phyloP scores from a whole-genome alignment of 2,797 vertebrate species.

The Rhinoraja longicauda region DNA sequence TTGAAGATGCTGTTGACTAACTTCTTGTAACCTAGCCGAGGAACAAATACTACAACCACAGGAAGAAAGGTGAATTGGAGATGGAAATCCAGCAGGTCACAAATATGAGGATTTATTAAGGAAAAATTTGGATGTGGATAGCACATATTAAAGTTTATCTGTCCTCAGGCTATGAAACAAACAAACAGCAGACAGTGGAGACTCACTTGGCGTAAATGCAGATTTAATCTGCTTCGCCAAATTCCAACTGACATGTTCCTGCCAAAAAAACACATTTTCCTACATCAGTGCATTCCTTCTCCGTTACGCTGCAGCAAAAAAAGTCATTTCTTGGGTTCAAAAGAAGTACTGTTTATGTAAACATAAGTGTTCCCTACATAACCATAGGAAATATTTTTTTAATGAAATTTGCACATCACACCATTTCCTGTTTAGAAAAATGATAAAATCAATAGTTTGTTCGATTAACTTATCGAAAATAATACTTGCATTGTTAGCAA shows the following conservation, averaged over 20 bases:
- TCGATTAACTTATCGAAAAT: background rate
- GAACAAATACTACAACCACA: background rate
- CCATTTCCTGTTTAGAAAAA: slow-evolving; percentile 33
- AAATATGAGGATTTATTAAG: background rate
- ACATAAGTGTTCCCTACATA: slow-evolving; percentile 29
- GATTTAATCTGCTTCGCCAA: slow-evolving; percentile 21
- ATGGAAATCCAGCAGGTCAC: background rate
- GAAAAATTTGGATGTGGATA: background rate
- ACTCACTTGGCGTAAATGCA: slow-evolving; percentile 27
- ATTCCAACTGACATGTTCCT: slow-evolving; percentile 25
- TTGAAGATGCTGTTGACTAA: background rate
- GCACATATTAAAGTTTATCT: background rate
- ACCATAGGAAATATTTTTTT: background rate
- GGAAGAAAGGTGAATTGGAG: background rate
- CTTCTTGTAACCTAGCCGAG: background rate
- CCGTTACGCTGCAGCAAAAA: slow-evolving; percentile 12
- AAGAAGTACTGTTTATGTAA: slow-evolving; percentile 33
- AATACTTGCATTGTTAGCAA: background rate
- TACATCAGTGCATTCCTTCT: slow-evolving; percentile 28
- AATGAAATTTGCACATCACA: background rate
- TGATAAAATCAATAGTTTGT: background rate
- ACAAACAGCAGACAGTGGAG: slow-evolving; percentile 11
- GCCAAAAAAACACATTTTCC: slow-evolving; percentile 34
- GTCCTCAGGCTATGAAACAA: slow-evolving; percentile 22
- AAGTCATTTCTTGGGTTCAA: slow-evolving; percentile 33